A percentile compares a stretch with the other conserved stretches of the same genome.
Conservation (phyloP, 2,888 invertebrate genomes). For the Nomada goodeniana region DNA sequence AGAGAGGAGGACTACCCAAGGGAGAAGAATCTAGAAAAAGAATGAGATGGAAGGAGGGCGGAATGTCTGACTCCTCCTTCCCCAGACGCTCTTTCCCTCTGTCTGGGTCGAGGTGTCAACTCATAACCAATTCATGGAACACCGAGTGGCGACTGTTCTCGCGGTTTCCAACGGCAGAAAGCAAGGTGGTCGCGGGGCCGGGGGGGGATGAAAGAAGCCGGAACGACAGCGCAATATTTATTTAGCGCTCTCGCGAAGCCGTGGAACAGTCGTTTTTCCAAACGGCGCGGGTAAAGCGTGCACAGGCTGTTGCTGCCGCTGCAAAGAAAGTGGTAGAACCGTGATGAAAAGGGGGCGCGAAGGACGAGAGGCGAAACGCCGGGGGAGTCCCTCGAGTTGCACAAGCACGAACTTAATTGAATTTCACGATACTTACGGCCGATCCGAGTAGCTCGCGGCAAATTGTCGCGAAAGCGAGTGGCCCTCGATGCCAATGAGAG, state of each 20-base stretch:
- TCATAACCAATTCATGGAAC: conserved; percentile 72
- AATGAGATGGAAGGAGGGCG: conserved; percentile 16
- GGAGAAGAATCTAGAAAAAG: not conserved
- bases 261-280: conserved; percentile 30
- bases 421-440: conserved; percentile 69
- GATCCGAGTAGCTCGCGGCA: conserved; percentile 67
- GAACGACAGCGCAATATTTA: conserved; percentile 61
- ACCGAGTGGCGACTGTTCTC: conserved; percentile 50
- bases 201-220: conserved; percentile 26
- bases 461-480: conserved; percentile 69
- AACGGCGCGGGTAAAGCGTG: conserved; percentile 7
- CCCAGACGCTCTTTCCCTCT: not conserved
- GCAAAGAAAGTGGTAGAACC: not conserved
- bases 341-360: conserved; percentile 6
- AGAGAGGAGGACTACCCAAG: too few species aligned
- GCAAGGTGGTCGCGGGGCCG: not conserved
- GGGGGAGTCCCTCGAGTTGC: conserved; percentile 57
- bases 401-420: conserved; percentile 69
- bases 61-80: conserved; percentile 32
- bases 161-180: not conserved
- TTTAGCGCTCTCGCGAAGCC: conserved; percentile 62
- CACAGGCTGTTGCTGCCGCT: not conserved
- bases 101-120: conserved; percentile 51
- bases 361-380: conserved; percentile 1
- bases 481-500: conserved; percentile 63